Base-by-base conservation (phyloP, 2,113 vertebrate genomes). In the Lagopus leucura region DNA sequence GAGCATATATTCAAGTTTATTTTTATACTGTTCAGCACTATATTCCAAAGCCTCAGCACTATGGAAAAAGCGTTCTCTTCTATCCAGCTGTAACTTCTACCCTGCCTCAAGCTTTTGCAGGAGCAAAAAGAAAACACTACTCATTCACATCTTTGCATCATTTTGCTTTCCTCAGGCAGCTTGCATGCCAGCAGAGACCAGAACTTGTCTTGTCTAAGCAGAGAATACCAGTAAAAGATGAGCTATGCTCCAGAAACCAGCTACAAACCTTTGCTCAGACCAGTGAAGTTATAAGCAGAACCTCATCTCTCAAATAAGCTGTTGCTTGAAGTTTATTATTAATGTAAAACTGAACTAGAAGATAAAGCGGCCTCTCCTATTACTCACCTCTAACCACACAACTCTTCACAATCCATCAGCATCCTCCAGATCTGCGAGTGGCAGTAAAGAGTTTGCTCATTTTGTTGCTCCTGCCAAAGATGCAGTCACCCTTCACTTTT, bases 1-100 rank as follows among this genome's bases (percentile, higher is more conserved):
- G 74, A 93, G 80, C 86, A 93, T 93, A 88, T 95, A 96, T 93
- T 95, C 70, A 81, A 93, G 83, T 95, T 95, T 94, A 96, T 96
- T 96, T 96, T 96, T 96, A 81, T 40, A 91, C 36, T 28, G 3
- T 79, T 95, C 91, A 92, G 85, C 67, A 86, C 65, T 87, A 54
- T 36, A 82, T 67, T 82, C 64, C 75, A 87, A 92, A 82, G 32
- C 60, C 12, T 71, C 6, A 1, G 61, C 54, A 88, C 38, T 45
- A 91, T 19, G 40, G 88, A 91, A 94, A 81, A 24, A 74, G 43
- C 61, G 72, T 83, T 95, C 93, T 88, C 75, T 90, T 77, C 60
- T 73, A 58, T 60, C 64, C 79, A 67, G 75, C 42, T 86, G 55
- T 80, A 94, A 67, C 32, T 87, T 90, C 74, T 34, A 36, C 80